Evolutionary conservation across 2,888 invertebrate genomes (phyloP).

Genomic region (Phasia obesa): DNA sequence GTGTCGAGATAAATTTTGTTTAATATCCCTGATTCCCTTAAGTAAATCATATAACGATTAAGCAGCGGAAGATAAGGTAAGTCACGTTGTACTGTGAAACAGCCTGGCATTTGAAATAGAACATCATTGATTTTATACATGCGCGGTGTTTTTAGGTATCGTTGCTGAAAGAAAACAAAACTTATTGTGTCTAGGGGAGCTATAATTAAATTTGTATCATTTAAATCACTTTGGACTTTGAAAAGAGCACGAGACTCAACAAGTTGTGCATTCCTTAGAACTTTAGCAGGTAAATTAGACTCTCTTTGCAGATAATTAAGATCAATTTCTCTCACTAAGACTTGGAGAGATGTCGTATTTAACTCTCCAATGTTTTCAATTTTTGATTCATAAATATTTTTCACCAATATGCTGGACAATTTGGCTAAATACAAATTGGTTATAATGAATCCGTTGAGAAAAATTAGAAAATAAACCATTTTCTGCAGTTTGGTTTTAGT

Average conservation of each 20-base stretch:
- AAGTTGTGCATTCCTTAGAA: too few species aligned
- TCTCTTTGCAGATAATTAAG: not conserved
- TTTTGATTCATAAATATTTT: slow-evolving; percentile 30
- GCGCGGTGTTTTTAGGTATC: slow-evolving; percentile 16
- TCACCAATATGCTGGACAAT: slow-evolving; percentile 46
- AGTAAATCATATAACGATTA: slow-evolving; percentile 22
- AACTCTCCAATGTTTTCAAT: slow-evolving; percentile 29
- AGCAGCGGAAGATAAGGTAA: slow-evolving; percentile 28
- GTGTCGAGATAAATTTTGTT: not conserved
- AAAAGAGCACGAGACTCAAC: too few species aligned
- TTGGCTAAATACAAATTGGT: slow-evolving; percentile 40
- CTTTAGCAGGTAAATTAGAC: too few species aligned
- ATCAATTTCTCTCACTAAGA: not conserved
- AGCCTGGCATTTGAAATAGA: not conserved
- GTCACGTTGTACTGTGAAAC: not conserved
- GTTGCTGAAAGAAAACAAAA: slow-evolving; percentile 16
- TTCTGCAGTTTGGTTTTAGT: slow-evolving; percentile 11
- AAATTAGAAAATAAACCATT: not conserved
- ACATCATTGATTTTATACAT: slow-evolving; percentile 5
- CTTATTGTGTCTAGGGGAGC: too few species aligned
- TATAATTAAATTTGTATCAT: too few species aligned
- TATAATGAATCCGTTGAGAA: slow-evolving; percentile 33
- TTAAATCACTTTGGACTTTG: too few species aligned
- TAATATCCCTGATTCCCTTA: slow-evolving; percentile 17
- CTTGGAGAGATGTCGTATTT: not conserved